A percentile compares a stretch with the other conserved stretches of the same genome.
Conservation (phyloP, 2,113 vertebrate species). For the Tachysurus vachellii region DNA sequence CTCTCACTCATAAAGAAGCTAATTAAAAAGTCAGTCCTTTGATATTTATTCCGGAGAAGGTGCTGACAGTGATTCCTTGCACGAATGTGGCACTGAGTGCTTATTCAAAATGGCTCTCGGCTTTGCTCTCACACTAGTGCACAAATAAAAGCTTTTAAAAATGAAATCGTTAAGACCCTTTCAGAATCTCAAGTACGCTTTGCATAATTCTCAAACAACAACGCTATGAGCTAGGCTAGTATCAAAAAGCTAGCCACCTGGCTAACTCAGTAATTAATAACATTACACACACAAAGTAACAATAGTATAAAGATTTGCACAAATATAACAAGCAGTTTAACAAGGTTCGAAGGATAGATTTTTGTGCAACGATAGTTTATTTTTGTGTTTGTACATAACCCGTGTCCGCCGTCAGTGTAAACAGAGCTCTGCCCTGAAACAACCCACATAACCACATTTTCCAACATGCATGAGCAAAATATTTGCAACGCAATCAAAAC, state of each 20-base stretch:
- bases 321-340: not conserved
- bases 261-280: not conserved
- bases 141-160: not conserved
- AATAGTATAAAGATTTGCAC: not conserved
- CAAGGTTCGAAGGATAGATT: not conserved
- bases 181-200: not conserved
- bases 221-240: not conserved
- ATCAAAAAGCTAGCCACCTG: not conserved
- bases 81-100: not conserved
- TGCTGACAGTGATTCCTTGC: slow-evolving; percentile 7
- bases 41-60: not conserved
- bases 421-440: slow-evolving; percentile 2
- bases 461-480: slow-evolving; percentile 1
- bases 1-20: not conserved
- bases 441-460: not conserved
- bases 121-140: not conserved
- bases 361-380: not conserved
- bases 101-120: not conserved
- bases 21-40: slow-evolving; percentile 3
- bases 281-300: not conserved
- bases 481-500: not conserved
- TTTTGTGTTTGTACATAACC: slow-evolving; percentile 7
- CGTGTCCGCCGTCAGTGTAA: not conserved
- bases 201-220: not conserved
- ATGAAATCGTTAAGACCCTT: not conserved